phyloP scores from a whole-genome alignment of 2,888 invertebrate genomes.

The Piscicola geometra region DNA sequence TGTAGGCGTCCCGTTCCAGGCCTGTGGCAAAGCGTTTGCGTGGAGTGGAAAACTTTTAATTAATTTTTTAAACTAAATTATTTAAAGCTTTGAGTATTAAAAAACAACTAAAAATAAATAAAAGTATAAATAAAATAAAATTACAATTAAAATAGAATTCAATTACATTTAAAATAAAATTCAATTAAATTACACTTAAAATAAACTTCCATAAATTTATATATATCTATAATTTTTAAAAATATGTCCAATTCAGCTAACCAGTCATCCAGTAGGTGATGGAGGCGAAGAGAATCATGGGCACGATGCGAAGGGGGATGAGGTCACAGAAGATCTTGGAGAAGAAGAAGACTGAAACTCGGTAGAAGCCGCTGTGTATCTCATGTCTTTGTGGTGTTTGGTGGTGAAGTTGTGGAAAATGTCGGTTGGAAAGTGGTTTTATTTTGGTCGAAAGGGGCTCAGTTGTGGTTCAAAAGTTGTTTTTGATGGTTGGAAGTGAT shows the following conservation, averaged over 20 bases:
- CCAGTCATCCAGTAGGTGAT: slow-evolving; percentile 42
- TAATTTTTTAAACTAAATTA: neutral
- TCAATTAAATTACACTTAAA: neutral
- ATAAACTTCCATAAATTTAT: neutral
- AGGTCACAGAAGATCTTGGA: slow-evolving; percentile 42
- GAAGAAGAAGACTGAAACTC: slow-evolving; percentile 40
- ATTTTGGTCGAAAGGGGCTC: too few relatives aligned
- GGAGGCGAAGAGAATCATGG: slow-evolving; percentile 35
- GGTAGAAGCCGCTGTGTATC: slow-evolving; percentile 41
- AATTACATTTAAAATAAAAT: too few relatives aligned
- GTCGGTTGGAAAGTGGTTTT: too few relatives aligned
- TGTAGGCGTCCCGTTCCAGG: slow-evolving; percentile 41
- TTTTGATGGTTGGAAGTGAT: too few relatives aligned
- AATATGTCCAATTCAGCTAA: neutral
- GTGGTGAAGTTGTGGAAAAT: too few relatives aligned
- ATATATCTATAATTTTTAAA: neutral
- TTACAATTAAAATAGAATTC: too few relatives aligned
- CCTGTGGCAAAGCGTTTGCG: slow-evolving; percentile 30
- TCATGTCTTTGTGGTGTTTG: slow-evolving; percentile 41
- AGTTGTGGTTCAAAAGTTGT: too few relatives aligned
- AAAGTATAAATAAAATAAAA: too few relatives aligned
- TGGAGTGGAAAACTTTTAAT: neutral
- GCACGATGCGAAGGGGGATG: slow-evolving; percentile 38
- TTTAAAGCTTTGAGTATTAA: neutral
- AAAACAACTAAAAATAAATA: too few relatives aligned